These are phyloP conservation scores for Meloidogyne exigua DNA, from an alignment of 1,140 invertebrate species.

Conservation along the genomic window DNA sequence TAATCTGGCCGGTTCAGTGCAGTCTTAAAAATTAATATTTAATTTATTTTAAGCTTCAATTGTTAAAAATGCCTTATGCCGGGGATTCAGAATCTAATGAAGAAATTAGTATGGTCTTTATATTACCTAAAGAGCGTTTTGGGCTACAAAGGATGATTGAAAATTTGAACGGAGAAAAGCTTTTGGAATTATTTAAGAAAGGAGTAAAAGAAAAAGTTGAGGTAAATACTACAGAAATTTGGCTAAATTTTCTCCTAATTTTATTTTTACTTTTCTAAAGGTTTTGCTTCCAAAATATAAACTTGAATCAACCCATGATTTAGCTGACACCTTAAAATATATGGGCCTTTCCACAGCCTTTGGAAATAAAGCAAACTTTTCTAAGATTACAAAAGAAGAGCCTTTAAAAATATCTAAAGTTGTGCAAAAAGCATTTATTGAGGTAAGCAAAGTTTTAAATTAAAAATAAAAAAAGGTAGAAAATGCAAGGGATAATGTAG, in stretches of 20 bases:
- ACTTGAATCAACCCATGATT: slow-evolving; percentile 28
- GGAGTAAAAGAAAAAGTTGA: neutral
- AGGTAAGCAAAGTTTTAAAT: slow-evolving; percentile 24
- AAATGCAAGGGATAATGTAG: no score
- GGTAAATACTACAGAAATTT: no score
- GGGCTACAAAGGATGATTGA: slow-evolving; percentile 25
- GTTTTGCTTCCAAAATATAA: slow-evolving; percentile 37
- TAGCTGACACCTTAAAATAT: slow-evolving; percentile 17
- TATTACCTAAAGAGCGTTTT: slow-evolving; percentile 31
- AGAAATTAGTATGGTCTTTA: slow-evolving; percentile 24
- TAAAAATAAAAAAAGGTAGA: no score
- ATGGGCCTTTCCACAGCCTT: slow-evolving; percentile 24
- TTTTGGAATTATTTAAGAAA: slow-evolving; percentile 21
- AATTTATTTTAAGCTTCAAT: slow-evolving; percentile 15
- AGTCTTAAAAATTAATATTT: neutral
- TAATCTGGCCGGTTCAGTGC: no score
- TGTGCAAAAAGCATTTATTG: slow-evolving; percentile 36
- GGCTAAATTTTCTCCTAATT: no score
- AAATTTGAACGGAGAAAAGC: slow-evolving; percentile 12
- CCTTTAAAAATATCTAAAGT: slow-evolving; percentile 20
- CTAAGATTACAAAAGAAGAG: neutral
- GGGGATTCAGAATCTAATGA: neutral
- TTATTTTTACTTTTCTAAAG: no score
- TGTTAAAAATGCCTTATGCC: slow-evolving; percentile 27
- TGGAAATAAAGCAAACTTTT: slow-evolving; percentile 20